Conservation (phyloP, 2,113 vertebrate genomes). For the Corapipo altera region DNA sequence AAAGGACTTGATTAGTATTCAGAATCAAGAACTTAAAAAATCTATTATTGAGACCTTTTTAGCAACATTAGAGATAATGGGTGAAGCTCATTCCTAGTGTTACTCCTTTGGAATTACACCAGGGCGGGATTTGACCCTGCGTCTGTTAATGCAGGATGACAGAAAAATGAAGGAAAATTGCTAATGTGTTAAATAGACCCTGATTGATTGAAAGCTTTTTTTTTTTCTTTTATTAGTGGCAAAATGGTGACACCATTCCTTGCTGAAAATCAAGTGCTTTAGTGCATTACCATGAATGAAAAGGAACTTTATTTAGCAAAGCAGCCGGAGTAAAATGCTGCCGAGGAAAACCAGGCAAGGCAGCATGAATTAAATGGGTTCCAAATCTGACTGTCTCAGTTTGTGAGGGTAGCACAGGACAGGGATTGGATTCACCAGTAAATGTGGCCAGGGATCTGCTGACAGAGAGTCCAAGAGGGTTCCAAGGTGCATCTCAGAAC, state of each 20-base stretch:
- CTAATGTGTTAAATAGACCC: constrained; percentile 44
- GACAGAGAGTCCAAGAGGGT: not conserved
- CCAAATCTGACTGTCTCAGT: not conserved
- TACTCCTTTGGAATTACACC: constrained; percentile 32
- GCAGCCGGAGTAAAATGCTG: not conserved
- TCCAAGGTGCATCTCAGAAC: not conserved
- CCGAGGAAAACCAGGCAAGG: not conserved
- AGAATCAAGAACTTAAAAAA: constrained; percentile 35
- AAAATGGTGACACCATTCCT: not conserved
- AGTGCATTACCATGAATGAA: constrained; percentile 6
- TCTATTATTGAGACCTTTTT: constrained; percentile 50
- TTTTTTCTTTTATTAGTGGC: constrained; percentile 10
- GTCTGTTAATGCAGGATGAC: constrained; percentile 26
- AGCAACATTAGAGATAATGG: constrained; percentile 7
- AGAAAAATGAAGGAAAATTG: constrained; percentile 22
- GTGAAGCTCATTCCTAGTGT: not conserved
- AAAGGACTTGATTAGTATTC: constrained; percentile 52
- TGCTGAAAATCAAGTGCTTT: constrained; percentile 9
- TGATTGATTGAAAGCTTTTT: constrained; percentile 14
- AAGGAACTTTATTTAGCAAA: not conserved
- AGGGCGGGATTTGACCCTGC: not conserved
- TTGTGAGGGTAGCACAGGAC: not conserved
- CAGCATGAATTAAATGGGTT: not conserved
- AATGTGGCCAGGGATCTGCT: not conserved
- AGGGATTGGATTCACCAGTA: not conserved